A percentile compares a stretch with the other conserved stretches of the same genome.
phyloP scores from a whole-genome alignment of 2,113 vertebrate genomes.

The Eonycteris spelaea region DNA sequence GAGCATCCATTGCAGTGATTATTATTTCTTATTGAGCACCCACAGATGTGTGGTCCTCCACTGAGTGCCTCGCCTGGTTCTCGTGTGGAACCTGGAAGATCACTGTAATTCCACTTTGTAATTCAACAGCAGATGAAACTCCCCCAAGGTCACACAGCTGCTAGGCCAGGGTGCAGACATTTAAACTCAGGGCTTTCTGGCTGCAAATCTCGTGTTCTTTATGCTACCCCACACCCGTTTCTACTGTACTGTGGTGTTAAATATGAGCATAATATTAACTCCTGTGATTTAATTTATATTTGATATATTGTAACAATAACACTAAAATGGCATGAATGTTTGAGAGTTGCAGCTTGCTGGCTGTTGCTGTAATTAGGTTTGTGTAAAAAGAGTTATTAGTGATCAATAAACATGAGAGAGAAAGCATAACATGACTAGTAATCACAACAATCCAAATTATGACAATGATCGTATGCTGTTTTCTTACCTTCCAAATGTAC shows the following conservation, averaged over 20 bases:
- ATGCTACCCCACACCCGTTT: rapidly evolving
- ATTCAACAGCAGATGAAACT: background rate
- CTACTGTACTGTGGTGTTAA: background rate
- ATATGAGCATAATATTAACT: background rate
- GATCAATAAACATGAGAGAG: background rate
- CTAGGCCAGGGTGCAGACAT: background rate
- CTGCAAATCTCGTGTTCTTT: background rate
- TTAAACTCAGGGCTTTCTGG: background rate
- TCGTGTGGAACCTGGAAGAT: background rate
- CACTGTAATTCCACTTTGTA: background rate
- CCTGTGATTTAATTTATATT: background rate
- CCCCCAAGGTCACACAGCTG: background rate
- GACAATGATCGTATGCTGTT: background rate
- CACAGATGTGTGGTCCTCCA: background rate
- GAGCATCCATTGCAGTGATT: rapidly evolving
- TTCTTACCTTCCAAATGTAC: background rate
- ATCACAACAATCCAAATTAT: background rate
- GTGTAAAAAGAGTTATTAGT: background rate
- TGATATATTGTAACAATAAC: background rate
- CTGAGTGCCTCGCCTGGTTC: background rate
- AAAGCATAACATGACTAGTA: background rate
- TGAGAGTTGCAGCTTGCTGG: background rate
- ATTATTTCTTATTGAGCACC: background rate
- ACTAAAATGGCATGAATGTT: background rate
- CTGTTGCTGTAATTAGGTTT: background rate